Base-by-base conservation (phyloP, 1,140 invertebrate genomes). In the Drosophila pseudoobscura region DNA sequence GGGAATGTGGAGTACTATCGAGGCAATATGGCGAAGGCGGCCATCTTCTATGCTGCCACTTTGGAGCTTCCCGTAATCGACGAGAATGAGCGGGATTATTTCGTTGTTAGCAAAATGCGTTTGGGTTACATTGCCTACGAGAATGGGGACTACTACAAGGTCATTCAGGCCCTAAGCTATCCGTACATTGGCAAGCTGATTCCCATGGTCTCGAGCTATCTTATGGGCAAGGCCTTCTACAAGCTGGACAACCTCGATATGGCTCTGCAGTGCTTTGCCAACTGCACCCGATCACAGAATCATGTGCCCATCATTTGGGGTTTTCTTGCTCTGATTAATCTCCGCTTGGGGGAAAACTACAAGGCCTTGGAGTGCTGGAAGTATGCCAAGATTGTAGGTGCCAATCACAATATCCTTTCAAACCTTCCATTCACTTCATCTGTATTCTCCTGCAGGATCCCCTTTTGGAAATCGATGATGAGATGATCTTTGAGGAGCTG, bases 281-380 rank as follows among this genome's bases (percentile, higher is more conserved):
- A 31, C 0, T 73, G 75, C 49, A 90, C 89, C 3, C 24, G 20
- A 1, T 24, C 39, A 35, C 50, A 51, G 1, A 49, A 46, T 35
- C 84, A 90, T 72, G n/a, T 90, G 15, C 89, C 89, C 1, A 75
- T 83, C 50, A 53, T 72, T 15, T 90, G 89, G 88, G 88, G 59
- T 0, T 90, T 77, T 50, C 45, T 90, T 44, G 89, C 89, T 0
- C 26, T 90, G 1, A 64, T 89, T n/a, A 85, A 90, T 54, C 56
- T 90, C 1, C 71, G 65, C 17, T 9, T 68, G 6, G 69, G 73
- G 7, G 44, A 90, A 0, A 90, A 73, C 56, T 61, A 59, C 15
- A 77, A 69, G 52, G 89, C 89, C 1, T 6, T 90, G 7, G 64
- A 77, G 11, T 90, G 83, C 51, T 90, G 89, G 89, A 89, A 89